phyloP scores from a whole-genome alignment of 1,140 invertebrate genomes.

The Eulimnadia texana region DNA sequence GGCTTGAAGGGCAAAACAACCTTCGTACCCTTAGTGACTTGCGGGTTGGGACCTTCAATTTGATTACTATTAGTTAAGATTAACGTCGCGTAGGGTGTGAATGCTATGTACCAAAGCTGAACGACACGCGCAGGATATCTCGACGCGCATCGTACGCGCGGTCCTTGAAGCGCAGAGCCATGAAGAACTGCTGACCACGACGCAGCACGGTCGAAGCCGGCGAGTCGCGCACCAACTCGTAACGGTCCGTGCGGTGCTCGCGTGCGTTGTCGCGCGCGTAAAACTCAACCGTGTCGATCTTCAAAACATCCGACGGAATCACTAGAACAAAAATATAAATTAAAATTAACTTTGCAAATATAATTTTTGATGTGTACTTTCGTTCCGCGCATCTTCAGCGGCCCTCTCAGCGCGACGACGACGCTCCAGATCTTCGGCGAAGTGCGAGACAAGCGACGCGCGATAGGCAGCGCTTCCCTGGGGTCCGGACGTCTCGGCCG shows the following conservation, averaged over 20 bases:
- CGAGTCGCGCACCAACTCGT: slow-evolving; percentile 39
- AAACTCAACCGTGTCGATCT: slow-evolving; percentile 42
- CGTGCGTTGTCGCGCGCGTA: slow-evolving; percentile 44
- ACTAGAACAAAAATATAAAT: neutral
- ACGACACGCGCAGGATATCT: slow-evolving; percentile 42
- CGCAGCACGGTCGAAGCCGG: slow-evolving; percentile 38
- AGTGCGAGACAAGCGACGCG: slow-evolving; percentile 10
- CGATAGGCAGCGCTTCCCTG: slow-evolving; percentile 9
- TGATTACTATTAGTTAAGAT: no score
- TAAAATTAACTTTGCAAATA: neutral
- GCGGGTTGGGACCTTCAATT: slow-evolving; percentile 40
- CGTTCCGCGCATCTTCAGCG: slow-evolving; percentile 11
- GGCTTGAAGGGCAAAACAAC: slow-evolving; percentile 33
- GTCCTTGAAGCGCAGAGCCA: slow-evolving; percentile 38
- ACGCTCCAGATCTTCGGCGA: slow-evolving; percentile 12
- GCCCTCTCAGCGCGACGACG: slow-evolving; percentile 12
- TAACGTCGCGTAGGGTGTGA: neutral
- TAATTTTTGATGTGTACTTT: neutral
- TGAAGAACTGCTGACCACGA: slow-evolving; percentile 45
- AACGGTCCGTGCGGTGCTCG: slow-evolving; percentile 45
- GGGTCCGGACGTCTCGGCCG: neutral
- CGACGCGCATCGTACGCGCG: slow-evolving; percentile 35
- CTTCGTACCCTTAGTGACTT: slow-evolving; percentile 42
- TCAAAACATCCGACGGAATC: slow-evolving; percentile 32
- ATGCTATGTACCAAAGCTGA: slow-evolving; percentile 37